phyloP scores from a whole-genome alignment of 1,140 invertebrate genomes.

The Platorchestia sp. region DNA sequence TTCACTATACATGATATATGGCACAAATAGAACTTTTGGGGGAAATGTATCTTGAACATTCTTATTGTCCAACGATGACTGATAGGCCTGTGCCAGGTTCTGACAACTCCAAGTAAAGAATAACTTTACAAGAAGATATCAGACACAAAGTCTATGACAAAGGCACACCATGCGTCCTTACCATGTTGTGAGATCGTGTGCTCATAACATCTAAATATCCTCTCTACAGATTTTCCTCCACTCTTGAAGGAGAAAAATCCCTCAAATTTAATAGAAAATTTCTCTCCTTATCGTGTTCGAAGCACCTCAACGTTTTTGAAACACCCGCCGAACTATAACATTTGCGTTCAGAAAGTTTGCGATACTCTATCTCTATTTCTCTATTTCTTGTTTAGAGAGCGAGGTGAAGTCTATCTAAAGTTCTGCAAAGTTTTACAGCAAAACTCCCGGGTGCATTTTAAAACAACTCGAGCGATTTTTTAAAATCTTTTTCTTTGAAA shows the following conservation, averaged over 20 bases:
- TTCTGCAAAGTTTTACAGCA: background rate
- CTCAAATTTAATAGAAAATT: background rate
- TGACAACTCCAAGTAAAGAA: no score
- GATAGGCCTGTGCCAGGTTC: no score
- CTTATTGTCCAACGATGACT: no score
- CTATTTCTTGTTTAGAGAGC: background rate
- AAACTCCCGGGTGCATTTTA: background rate
- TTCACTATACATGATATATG: no score
- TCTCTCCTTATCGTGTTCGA: background rate
- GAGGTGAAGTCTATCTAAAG: background rate
- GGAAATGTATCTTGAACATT: no score
- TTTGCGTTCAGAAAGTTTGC: background rate
- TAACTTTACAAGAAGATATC: no score
- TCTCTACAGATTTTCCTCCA: background rate
- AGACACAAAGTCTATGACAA: no score
- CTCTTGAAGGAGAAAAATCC: background rate
- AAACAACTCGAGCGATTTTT: background rate
- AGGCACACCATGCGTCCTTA: no score
- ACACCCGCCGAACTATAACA: background rate
- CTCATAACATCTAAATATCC: no score
- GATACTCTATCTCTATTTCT: background rate
- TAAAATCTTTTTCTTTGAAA: background rate
- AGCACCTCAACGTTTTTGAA: background rate
- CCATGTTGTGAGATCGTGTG: no score
- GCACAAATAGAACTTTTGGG: no score